Conservation (phyloP, 53 echinoderm and acorn worm species). For the Henricia sp. region DNA sequence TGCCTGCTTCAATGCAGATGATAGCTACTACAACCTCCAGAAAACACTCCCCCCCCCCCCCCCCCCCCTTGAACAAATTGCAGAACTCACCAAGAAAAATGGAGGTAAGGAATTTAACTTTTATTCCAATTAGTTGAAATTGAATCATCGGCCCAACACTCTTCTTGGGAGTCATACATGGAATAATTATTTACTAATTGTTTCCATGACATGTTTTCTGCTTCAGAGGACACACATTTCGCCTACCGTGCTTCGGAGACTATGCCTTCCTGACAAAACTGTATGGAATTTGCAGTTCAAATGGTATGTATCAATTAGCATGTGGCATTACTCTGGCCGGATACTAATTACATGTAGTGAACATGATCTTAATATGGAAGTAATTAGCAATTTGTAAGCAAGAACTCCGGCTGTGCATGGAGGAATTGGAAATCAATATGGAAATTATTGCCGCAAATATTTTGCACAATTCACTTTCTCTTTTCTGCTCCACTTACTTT, state of each 20-base stretch:
- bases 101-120: conserved; percentile 12
- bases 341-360: not conserved
- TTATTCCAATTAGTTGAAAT: not conserved
- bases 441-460: not conserved
- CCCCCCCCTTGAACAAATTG: not conserved
- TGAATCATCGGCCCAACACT: too few species aligned
- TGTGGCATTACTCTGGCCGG: not conserved
- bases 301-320: conserved; percentile 2
- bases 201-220: too few species aligned
- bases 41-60: conserved; percentile 15
- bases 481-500: not conserved
- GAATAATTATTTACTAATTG: too few species aligned
- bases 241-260: too few species aligned
- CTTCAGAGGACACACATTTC: too few species aligned
- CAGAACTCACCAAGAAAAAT: conserved; percentile 12
- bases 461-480: not conserved
- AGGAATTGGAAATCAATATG: not conserved
- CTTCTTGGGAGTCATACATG: too few species aligned
- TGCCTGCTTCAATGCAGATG: conserved; percentile 17
- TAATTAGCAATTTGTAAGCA: not conserved
- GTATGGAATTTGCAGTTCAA: conserved; percentile 40
- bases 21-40: conserved; percentile 1
- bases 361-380: not conserved
- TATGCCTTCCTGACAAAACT: conserved; percentile 34
- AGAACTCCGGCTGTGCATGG: not conserved